Percentiles rank a stretch among this genome's conserved stretches.
Conservation (phyloP, 1,140 invertebrate genomes). For the Cyclargus thomasi region DNA sequence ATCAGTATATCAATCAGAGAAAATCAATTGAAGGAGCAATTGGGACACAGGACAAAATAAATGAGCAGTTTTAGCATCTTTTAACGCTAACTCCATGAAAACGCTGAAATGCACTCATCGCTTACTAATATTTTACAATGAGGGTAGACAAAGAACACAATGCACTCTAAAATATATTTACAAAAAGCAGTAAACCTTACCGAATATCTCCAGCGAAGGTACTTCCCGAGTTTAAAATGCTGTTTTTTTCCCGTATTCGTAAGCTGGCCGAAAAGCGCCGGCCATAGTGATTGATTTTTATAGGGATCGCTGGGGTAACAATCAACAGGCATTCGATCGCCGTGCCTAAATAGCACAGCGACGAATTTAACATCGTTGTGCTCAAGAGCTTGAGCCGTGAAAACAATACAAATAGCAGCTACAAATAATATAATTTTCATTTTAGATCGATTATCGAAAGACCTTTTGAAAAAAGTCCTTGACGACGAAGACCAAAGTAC, state of each 20-base stretch:
- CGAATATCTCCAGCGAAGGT: constrained; percentile 82
- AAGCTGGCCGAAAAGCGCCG: constrained; percentile 85
- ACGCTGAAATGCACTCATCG: too few relatives aligned
- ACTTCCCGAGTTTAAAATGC: constrained; percentile 86
- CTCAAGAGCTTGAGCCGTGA: neutral
- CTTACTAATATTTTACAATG: too few relatives aligned
- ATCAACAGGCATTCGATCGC: constrained; percentile 85
- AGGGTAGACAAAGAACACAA: too few relatives aligned
- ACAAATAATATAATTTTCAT: neutral
- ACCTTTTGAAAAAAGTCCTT: too few relatives aligned
- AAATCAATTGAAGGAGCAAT: too few relatives aligned
- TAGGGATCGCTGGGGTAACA: constrained; percentile 88
- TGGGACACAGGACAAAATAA: too few relatives aligned
- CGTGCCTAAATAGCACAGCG: constrained; percentile 83
- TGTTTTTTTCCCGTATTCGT: constrained; percentile 87
- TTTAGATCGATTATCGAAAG: too few relatives aligned
- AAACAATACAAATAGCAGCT: neutral
- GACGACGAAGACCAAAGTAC: too few relatives aligned
- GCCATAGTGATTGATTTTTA: constrained; percentile 81
- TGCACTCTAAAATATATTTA: neutral
- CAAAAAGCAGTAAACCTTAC: constrained; percentile 37
- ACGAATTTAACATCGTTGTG: constrained; percentile 39
- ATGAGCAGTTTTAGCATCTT: too few relatives aligned
- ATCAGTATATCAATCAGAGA: too few relatives aligned
- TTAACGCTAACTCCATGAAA: too few relatives aligned